Evolutionary conservation across 2,113 vertebrate species (phyloP), one percentile per base, ranked within the genome.

Genomic region (Bubo scandiacus): DNA sequence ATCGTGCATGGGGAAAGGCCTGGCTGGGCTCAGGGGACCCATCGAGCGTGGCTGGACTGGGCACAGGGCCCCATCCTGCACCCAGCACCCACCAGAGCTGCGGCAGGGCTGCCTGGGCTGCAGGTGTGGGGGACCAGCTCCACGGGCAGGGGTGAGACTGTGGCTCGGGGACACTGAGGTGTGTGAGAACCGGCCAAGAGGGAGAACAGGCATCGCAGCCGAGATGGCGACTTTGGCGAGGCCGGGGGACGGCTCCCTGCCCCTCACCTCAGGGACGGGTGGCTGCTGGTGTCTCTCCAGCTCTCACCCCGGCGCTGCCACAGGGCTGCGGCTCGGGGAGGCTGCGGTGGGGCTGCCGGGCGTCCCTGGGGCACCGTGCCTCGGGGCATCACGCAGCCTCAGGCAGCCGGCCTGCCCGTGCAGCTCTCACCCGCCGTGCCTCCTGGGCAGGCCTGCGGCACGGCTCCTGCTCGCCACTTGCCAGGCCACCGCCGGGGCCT

Each of bases 111-210:
- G 86, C 9, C 3, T 42, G 66, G 29, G 84, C 90, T 73, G 45
- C 10, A 4, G n/a, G 45, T 2, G 0, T 4, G 32, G 12, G 49
- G 21, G 12, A 36, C 4, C 65, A n/a, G 55, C 71, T 57, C 57
- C 0, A 3, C 18, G 85, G 52, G 47, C 30, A n/a, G 19, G 5
- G 30, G 34, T 0, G 6, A 43, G 20, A 22, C 59, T 0, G 4
- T 5, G 81, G 15, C 57, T 47, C 1, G 3, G 25, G 72, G 45
- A 79, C 40, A 30, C 11, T 2, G 6, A 65, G 55, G 8, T 2
- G 1, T 4, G 5, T 12, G 77, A 65, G 51, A 75, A 15, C 6
- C 13, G 10, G 45, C 72, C 3, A 1, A 30, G 25, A 82, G 36
- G 40, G 15, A 86, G 30, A 59, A 36, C 20, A 8, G 22, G 58